Conservation (phyloP, 2,888 invertebrate species). For the Diogma glabrata region DNA sequence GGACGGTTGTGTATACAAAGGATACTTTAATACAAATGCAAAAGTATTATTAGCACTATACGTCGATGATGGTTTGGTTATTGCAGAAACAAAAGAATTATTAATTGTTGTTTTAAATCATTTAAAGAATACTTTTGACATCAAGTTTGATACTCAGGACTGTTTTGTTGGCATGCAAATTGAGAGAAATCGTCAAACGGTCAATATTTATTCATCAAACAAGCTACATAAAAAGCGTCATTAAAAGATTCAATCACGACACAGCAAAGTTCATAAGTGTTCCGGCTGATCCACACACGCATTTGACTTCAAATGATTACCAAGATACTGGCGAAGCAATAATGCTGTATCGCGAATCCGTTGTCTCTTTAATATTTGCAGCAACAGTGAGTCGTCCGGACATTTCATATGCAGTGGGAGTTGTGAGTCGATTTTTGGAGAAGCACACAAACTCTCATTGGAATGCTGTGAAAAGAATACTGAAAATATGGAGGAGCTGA, state of each 20-base stretch:
- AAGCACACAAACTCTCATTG: background rate
- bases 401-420: slow-evolving; percentile 19
- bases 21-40: slow-evolving; percentile 7
- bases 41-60: slow-evolving; percentile 5
- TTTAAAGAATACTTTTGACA: background rate
- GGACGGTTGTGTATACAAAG: slow-evolving; percentile 11
- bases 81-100: slow-evolving; percentile 3
- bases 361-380: slow-evolving; percentile 20
- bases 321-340: background rate
- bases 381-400: slow-evolving; percentile 20
- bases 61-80: slow-evolving; percentile 12
- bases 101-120: background rate
- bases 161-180: background rate
- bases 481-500: too few relatives aligned
- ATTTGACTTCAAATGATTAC: background rate
- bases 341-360: slow-evolving; percentile 16
- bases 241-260: too few relatives aligned
- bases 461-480: slow-evolving; percentile 3
- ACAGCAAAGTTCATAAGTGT: slow-evolving; percentile 6
- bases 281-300: slow-evolving; percentile 15
- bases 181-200: background rate
- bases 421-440: slow-evolving; percentile 18
- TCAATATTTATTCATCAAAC: slow-evolving; percentile 13
- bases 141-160: background rate
- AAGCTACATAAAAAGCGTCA: slow-evolving; percentile 12